Conservation (phyloP, 2,797 vertebrate species). For the Manis crassicaudata region DNA sequence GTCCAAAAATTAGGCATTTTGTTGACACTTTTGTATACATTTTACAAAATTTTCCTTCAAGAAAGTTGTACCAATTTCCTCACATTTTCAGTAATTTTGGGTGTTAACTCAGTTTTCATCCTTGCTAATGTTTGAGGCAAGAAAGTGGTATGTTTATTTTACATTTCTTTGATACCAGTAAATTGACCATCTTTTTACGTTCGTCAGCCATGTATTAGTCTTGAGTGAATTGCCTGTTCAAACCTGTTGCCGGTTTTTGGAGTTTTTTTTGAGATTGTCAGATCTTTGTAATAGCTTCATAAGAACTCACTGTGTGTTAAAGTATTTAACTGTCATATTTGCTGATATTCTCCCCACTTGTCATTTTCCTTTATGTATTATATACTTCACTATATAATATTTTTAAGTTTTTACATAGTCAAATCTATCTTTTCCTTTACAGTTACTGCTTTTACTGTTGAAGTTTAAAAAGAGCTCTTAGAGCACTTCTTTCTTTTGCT, state of each 20-base stretch:
- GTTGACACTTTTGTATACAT: background rate
- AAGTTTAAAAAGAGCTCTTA: background rate
- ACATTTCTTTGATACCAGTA: conserved; percentile 14
- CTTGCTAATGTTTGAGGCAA: background rate
- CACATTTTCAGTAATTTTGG: background rate
- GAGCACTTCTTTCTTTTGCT: conserved; percentile 11
- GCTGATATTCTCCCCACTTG: background rate
- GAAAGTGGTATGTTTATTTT: conserved; percentile 24
- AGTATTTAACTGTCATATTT: conserved; percentile 23
- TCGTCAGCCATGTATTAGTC: background rate
- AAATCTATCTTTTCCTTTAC: conserved; percentile 8
- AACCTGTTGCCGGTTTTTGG: background rate
- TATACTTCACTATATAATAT: background rate
- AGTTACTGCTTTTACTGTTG: background rate
- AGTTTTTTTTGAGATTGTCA: background rate
- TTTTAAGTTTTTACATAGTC: conserved; percentile 2
- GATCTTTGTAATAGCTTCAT: background rate
- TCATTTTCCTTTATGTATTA: background rate
- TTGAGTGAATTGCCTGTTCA: conserved; percentile 18
- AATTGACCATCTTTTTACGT: background rate
- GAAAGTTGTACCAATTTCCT: conserved; percentile 12
- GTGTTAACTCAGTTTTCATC: background rate
- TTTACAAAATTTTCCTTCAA: conserved; percentile 8
- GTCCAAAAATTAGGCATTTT: background rate
- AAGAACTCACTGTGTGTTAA: background rate